Conservation (phyloP, 2,113 vertebrate genomes). For the Neogale vison region DNA sequence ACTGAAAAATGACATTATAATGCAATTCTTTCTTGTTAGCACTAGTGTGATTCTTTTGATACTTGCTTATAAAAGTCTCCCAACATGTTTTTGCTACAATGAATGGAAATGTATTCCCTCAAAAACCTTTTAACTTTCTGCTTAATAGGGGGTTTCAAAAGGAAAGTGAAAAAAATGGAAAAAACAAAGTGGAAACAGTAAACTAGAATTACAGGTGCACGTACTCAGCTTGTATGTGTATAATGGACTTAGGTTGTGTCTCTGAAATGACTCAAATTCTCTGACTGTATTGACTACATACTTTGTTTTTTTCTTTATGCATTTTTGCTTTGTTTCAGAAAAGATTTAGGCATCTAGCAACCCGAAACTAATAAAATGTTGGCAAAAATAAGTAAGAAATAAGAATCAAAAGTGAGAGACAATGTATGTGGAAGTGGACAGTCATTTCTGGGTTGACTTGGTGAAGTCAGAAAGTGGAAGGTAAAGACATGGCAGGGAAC, state of each 20-base stretch:
- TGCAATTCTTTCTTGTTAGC: constrained; percentile 59
- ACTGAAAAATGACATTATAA: constrained; percentile 60
- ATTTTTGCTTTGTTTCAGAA: constrained; percentile 22
- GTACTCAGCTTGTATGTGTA: not conserved
- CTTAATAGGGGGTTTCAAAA: constrained; percentile 52
- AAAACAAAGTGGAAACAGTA: constrained; percentile 19
- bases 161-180: constrained; percentile 21
- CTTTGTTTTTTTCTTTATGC: not conserved
- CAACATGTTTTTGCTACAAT: constrained; percentile 68
- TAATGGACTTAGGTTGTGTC: not conserved
- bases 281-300: not conserved
- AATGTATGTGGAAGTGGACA: not conserved
- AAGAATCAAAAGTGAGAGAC: not conserved
- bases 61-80: constrained; percentile 57
- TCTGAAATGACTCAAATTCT: constrained; percentile 6
- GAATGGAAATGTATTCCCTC: constrained; percentile 72
- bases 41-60: constrained; percentile 60
- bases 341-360: not conserved
- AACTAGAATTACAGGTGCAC: not conserved
- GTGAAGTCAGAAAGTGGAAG: not conserved
- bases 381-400: not conserved
- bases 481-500: not conserved
- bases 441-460: not conserved
- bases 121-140: constrained; percentile 67
- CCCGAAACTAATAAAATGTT: not conserved